Conservation (phyloP, 2,888 invertebrate genomes). For the Neoascia interrupta region DNA sequence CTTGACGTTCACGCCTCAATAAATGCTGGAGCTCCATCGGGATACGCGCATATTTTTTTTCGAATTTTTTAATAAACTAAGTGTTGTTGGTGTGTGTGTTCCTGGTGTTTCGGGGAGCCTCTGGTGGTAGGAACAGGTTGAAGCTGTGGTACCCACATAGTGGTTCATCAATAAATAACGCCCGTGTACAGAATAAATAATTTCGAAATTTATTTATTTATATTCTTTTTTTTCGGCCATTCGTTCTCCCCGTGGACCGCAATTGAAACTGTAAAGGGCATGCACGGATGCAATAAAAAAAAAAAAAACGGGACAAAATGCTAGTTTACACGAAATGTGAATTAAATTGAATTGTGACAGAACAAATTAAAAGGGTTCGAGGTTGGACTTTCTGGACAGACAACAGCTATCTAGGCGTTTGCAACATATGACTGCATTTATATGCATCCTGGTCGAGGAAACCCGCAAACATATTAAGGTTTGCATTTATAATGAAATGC, state of each 20-base stretch:
- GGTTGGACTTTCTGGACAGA: too few relatives aligned
- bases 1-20: conserved; percentile 62
- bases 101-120: conserved; percentile 10
- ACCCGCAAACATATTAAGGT: too few relatives aligned
- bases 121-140: conserved; percentile 20
- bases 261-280: conserved; percentile 24
- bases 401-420: too few relatives aligned
- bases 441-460: too few relatives aligned
- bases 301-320: conserved; percentile 15
- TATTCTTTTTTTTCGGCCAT: not conserved
- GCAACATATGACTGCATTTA: too few relatives aligned
- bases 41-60: conserved; percentile 16
- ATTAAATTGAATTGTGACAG: conserved; percentile 67
- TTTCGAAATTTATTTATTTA: conserved; percentile 34
- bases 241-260: conserved; percentile 1
- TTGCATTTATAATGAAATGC: too few relatives aligned
- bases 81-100: conserved; percentile 9
- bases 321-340: conserved; percentile 63
- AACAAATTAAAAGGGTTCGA: conserved; percentile 37
- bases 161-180: conserved; percentile 69
- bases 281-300: not conserved
- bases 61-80: conserved; percentile 46
- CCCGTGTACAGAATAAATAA: conserved; percentile 64
- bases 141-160: conserved; percentile 59
- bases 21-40: conserved; percentile 43